Evolutionary conservation across 2,113 vertebrate genomes (phyloP).

Genomic region (Melanerpes formicivorus): DNA sequence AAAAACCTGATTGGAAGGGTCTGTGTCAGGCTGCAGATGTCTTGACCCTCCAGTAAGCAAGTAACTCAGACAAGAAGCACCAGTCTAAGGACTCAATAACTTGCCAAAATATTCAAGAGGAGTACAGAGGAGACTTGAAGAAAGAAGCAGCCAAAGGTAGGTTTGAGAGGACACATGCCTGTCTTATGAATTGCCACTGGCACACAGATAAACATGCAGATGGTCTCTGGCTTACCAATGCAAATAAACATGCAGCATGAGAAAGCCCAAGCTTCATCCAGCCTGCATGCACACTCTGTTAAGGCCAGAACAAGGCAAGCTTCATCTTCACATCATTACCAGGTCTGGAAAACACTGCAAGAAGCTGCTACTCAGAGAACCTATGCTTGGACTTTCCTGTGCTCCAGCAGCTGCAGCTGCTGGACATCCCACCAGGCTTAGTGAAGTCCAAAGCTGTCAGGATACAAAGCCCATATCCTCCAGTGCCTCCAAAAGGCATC

Average conservation of each 20-base stretch:
- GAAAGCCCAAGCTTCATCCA: background rate
- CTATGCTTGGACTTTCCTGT: background rate
- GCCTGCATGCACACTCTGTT: background rate
- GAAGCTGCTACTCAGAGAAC: background rate
- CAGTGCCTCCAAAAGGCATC: background rate
- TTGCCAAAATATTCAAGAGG: background rate
- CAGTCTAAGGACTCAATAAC: rapidly evolving
- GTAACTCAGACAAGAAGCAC: background rate
- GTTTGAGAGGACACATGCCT: rapidly evolving
- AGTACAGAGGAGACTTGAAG: background rate
- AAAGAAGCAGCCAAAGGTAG: background rate
- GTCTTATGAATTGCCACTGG: background rate
- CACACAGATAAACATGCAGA: background rate
- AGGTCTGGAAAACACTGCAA: background rate
- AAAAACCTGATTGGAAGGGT: background rate
- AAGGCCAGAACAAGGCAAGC: background rate
- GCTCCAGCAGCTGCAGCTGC: background rate
- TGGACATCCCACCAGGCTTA: rapidly evolving
- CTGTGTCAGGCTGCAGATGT: background rate
- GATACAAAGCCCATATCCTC: background rate
- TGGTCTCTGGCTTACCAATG: background rate
- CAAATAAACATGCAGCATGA: background rate
- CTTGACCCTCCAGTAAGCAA: background rate
- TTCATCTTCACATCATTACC: background rate
- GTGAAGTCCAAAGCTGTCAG: background rate